Evolutionary conservation across 2,888 invertebrate genomes (phyloP).

Genomic region (Timema cristinae): DNA sequence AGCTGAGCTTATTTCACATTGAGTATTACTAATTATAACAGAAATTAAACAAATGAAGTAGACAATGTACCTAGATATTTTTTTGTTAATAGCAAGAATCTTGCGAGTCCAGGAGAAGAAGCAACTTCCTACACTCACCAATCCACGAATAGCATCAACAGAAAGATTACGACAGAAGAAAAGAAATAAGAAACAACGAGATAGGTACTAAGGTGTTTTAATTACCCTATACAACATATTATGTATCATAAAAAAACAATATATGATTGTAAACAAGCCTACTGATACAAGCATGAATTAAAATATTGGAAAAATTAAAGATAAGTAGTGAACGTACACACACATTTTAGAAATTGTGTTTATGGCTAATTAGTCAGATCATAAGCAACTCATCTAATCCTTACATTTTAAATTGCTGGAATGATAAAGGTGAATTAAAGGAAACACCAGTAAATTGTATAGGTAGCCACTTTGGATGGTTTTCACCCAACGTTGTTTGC

Average conservation of each 20-base stretch:
- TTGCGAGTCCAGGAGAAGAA: slow-evolving; percentile 45
- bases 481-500: no score
- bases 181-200: background rate
- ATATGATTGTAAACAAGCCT: no score
- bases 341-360: background rate
- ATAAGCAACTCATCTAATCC: background rate
- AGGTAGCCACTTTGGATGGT: no score
- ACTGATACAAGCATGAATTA: no score
- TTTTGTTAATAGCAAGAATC: slow-evolving; percentile 46
- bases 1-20: background rate
- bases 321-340: no score
- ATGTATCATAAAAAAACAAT: no score
- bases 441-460: no score
- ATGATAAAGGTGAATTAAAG: no score
- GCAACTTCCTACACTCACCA: slow-evolving; percentile 44
- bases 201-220: no score
- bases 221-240: no score
- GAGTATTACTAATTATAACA: slow-evolving; percentile 11
- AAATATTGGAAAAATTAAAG: no score
- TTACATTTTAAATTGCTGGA: no score
- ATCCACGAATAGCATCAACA: background rate
- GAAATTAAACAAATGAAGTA: background rate
- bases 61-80: slow-evolving; percentile 44
- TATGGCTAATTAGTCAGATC: background rate
- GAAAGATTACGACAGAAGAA: background rate